Base-by-base conservation (phyloP, 2,113 vertebrate genomes). In the Phaethornis superciliosus region DNA sequence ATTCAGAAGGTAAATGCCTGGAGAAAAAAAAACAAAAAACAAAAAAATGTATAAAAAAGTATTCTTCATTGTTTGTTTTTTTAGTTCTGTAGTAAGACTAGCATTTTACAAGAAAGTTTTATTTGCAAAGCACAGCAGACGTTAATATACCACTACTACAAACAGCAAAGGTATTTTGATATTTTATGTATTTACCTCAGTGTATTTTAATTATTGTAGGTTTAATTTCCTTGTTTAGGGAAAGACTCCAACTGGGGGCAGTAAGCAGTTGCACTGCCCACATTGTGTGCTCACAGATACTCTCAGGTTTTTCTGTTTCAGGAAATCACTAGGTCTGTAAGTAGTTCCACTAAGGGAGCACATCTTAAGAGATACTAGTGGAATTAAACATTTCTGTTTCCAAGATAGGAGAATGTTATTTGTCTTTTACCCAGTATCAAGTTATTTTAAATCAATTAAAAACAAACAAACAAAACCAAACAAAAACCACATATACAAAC, bases 1-100 rank as follows among this genome's bases (percentile, higher is more conserved):
- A 95, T 49, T 91, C 74, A 74, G 92, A 95, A 95, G 42, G 72
- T 71, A 92, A 91, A 81, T 85, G 90, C 47, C 80, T 83, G 49
- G 35, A 92, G 28, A 30, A 46, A 70, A 82, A 70, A 74, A 56
- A 13, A 28, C 7, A 15, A 13, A 13, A 2, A 5, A 6, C 2
- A 6, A 49, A 67, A 27, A n/a, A 21, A 40, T n/a, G n/a, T n/a
- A n/a, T n/a, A n/a, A n/a, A n/a, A n/a, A 78, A 71, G 27, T 26
- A 47, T 65, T 90, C 90, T 62, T 88, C 12, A 27, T 26, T 81
- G 6, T 21, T 26, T 88, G 71, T 77, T 21, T 26, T 88, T 79
- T 83, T 77, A 37, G 32, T 67, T 82, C 19, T 56, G 28, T 85
- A 82, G 8, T 81, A 87, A 77, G 11, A 47, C 27, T 20, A 84